A percentile compares a stretch with the other conserved stretches of the same genome.
phyloP scores from a whole-genome alignment of 1,140 invertebrate genomes.

The Argopecten irradians region DNA sequence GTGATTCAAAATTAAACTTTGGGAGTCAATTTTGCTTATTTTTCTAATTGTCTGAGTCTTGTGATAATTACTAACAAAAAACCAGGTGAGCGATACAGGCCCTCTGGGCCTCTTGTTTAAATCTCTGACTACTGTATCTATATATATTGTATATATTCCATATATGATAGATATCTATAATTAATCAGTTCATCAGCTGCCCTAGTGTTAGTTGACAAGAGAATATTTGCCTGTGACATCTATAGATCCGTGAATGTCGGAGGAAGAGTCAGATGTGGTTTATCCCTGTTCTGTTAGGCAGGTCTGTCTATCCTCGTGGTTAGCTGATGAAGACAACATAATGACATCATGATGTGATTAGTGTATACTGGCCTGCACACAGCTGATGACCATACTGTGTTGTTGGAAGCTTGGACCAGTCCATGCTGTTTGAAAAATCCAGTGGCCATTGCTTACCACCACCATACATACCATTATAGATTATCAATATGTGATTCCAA shows the following conservation, averaged over 20 bases:
- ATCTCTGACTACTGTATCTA: no score
- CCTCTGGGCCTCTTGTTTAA: no score
- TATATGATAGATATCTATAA: neutral
- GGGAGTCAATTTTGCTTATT: no score
- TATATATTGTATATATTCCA: neutral
- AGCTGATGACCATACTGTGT: neutral
- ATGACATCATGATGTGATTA: neutral
- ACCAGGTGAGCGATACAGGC: no score
- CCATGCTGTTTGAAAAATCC: neutral
- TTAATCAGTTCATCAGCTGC: neutral
- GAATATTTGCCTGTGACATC: neutral
- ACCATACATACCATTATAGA: constrained; percentile 22
- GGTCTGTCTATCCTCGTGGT: neutral
- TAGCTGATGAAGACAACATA: neutral
- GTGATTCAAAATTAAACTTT: no score
- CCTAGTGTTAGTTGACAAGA: neutral
- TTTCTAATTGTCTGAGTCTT: no score
- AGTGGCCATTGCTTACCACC: neutral
- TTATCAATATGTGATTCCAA: neutral
- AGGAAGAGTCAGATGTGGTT: neutral
- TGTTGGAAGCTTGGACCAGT: neutral
- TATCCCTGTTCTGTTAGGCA: neutral
- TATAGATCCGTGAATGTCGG: neutral
- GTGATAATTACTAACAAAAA: no score
- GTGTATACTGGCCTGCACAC: neutral